Percentiles rank a stretch among this genome's conserved stretches.
These are phyloP conservation scores for Cheilinus undulatus DNA, from an alignment of 2,113 vertebrate species.

Conservation along the genomic window DNA sequence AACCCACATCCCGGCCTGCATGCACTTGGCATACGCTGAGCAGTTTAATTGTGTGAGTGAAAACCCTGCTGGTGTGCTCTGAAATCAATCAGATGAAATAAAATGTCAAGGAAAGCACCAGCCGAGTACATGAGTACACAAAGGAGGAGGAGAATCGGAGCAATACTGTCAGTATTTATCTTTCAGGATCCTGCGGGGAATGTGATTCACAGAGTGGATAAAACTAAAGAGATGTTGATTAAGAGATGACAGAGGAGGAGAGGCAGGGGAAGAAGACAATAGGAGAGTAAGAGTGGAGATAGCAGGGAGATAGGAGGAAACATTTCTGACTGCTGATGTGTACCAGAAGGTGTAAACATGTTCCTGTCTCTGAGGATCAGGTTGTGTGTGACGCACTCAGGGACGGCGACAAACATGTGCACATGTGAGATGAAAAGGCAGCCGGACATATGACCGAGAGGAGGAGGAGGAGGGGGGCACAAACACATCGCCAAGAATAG, in stretches of 20 bases:
- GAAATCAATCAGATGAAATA: slow-evolving; percentile 46
- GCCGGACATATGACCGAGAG: slow-evolving; percentile 61
- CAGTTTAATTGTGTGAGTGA: slow-evolving; percentile 29
- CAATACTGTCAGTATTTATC: slow-evolving; percentile 12
- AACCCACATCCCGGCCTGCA: slow-evolving; percentile 49
- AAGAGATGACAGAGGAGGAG: slow-evolving; percentile 14
- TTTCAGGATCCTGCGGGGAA: not conserved
- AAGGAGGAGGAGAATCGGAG: slow-evolving; percentile 8
- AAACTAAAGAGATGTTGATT: slow-evolving; percentile 23
- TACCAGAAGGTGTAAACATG: slow-evolving; percentile 26
- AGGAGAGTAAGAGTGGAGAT: not conserved
- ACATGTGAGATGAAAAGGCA: slow-evolving; percentile 53
- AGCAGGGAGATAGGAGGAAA: not conserved
- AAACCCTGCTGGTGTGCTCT: slow-evolving; percentile 22
- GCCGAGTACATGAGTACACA: slow-evolving; percentile 11
- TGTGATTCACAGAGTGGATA: slow-evolving; percentile 5
- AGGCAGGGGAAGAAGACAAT: not conserved
- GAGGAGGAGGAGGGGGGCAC: slow-evolving; percentile 55
- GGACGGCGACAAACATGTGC: slow-evolving; percentile 39
- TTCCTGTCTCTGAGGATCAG: slow-evolving; percentile 26
- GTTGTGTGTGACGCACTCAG: slow-evolving; percentile 44
- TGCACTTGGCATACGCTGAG: slow-evolving; percentile 33
- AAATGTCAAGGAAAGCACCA: slow-evolving; percentile 19
- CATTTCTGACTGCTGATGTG: slow-evolving; percentile 15
- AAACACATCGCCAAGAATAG: slow-evolving; percentile 73